These are phyloP conservation scores for Prietella phreatophila DNA, from an alignment of 2,113 vertebrate species.

Conservation along the genomic window DNA sequence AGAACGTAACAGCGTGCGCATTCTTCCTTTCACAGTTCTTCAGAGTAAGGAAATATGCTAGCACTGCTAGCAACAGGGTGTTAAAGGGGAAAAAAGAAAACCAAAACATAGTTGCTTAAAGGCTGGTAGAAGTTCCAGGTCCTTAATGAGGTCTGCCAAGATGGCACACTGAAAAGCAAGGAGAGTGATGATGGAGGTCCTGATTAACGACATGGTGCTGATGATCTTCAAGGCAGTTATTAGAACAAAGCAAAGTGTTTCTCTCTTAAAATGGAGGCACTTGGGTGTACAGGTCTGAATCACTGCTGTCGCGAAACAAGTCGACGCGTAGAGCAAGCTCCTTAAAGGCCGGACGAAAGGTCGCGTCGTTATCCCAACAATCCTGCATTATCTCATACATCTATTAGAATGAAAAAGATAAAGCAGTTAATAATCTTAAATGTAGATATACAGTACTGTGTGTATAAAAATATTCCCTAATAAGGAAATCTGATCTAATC, in stretches of 20 bases:
- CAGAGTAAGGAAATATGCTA: slow-evolving; percentile 29
- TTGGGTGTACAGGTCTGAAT: slow-evolving; percentile 53
- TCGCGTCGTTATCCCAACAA: slow-evolving; percentile 85
- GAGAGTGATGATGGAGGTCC: not conserved
- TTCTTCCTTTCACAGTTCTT: slow-evolving; percentile 50
- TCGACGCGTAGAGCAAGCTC: slow-evolving; percentile 83
- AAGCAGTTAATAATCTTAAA: not conserved
- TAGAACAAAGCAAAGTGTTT: slow-evolving; percentile 19
- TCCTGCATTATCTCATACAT: slow-evolving; percentile 87
- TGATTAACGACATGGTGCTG: slow-evolving; percentile 7
- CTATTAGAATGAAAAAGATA: slow-evolving; percentile 62
- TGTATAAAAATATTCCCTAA: not conserved
- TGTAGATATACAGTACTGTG: not conserved
- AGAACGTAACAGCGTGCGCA: slow-evolving; percentile 44
- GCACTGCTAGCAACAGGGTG: slow-evolving; percentile 46
- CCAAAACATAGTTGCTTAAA: slow-evolving; percentile 25
- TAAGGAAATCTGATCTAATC: not conserved
- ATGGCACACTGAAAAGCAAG: slow-evolving; percentile 39
- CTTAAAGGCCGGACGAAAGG: slow-evolving; percentile 82
- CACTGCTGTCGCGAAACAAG: slow-evolving; percentile 76
- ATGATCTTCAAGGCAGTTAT: slow-evolving; percentile 15
- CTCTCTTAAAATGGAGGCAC: slow-evolving; percentile 50
- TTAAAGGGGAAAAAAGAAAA: not conserved
- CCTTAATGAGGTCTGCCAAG: slow-evolving; percentile 31
- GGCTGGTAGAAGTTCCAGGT: slow-evolving; percentile 27